Percentiles rank a stretch among this genome's conserved stretches.
These are phyloP conservation scores for Thalpophila matura DNA, from an alignment of 2,888 invertebrate species.

Conservation along the genomic window DNA sequence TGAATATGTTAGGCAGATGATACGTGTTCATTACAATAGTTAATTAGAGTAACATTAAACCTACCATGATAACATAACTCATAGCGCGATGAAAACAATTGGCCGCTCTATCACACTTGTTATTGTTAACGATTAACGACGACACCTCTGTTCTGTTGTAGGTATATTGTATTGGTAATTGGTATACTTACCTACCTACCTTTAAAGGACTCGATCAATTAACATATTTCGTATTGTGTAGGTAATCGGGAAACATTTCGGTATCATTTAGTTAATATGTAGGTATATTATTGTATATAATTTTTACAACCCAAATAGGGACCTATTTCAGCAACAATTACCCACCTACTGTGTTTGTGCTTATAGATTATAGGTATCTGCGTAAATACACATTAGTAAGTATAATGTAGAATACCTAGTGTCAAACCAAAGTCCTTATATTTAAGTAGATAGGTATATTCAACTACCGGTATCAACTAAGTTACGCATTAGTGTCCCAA, in stretches of 20 bases:
- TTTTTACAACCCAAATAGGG: conserved; percentile 21
- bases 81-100: conserved; percentile 48
- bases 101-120: conserved; percentile 45
- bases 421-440: conserved; percentile 12
- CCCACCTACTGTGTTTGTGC: neutral
- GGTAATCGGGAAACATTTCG: conserved; percentile 17
- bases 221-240: conserved; percentile 16
- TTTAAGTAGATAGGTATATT: too few relatives aligned
- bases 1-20: conserved; percentile 28
- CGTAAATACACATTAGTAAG: too few relatives aligned
- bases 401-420: too few relatives aligned
- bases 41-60: conserved; percentile 49
- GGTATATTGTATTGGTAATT: conserved; percentile 23
- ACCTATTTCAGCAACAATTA: too few relatives aligned
- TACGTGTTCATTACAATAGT: conserved; percentile 43
- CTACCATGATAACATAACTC: conserved; percentile 40
- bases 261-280: neutral
- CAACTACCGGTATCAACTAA: too few relatives aligned
- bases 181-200: too few relatives aligned
- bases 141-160: conserved; percentile 36
- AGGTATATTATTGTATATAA: too few relatives aligned
- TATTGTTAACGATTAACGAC: conserved; percentile 39
- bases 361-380: neutral
- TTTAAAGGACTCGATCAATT: conserved; percentile 44
- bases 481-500: conserved; percentile 26